These are phyloP conservation scores for Amphimallon solstitiale DNA, from an alignment of 2,888 invertebrate species.

Conservation along the genomic window DNA sequence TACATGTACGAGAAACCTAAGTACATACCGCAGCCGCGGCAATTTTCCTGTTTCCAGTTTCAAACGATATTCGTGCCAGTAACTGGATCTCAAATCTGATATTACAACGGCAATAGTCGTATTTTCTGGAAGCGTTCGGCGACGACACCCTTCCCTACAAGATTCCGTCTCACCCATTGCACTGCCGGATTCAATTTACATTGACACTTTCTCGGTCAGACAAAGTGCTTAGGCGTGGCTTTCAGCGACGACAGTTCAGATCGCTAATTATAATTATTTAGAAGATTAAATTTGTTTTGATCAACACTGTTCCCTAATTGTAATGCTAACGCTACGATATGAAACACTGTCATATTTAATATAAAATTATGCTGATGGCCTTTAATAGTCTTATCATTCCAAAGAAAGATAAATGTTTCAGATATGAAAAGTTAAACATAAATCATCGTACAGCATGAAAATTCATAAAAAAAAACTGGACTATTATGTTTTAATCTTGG, in stretches of 20 bases:
- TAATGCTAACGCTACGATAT: too few relatives aligned
- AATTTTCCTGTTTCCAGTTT: not conserved
- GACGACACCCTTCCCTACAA: constrained; percentile 2
- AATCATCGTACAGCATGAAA: too few relatives aligned
- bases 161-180: not conserved
- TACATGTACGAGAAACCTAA: not conserved
- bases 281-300: constrained; percentile 17
- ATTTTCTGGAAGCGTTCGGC: constrained; percentile 1
- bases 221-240: not conserved
- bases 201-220: not conserved
- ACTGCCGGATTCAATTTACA: constrained; percentile 1
- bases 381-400: too few relatives aligned
- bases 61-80: not conserved
- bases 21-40: not conserved
- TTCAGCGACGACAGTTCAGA: constrained; percentile 6
- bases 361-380: too few relatives aligned
- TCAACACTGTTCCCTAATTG: not conserved
- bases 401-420: too few relatives aligned
- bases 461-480: too few relatives aligned
- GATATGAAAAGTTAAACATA: too few relatives aligned
- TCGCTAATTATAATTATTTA: constrained; percentile 33
- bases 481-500: too few relatives aligned
- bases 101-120: constrained; percentile 4
- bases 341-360: too few relatives aligned
- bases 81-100: constrained; percentile 17